Percentiles rank a stretch among this genome's conserved stretches.
These are phyloP conservation scores for Saccopteryx leptura DNA, from an alignment of 2,113 vertebrate species.

Conservation along the genomic window DNA sequence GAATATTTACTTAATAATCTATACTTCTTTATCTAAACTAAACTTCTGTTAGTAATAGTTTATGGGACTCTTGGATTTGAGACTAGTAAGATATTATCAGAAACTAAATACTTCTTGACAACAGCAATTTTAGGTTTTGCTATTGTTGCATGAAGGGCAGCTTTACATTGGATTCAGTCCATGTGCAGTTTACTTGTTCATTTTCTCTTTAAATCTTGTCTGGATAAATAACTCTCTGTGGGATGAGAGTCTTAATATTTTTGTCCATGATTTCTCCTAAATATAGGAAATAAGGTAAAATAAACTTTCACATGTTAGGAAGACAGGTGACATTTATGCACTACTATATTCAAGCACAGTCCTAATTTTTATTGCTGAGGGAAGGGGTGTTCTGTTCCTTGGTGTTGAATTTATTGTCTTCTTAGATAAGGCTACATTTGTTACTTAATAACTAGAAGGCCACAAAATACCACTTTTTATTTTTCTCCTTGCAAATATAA, in stretches of 20 bases:
- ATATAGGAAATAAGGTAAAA: neutral
- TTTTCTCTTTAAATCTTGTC: neutral
- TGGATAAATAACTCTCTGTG: neutral
- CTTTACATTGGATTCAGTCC: neutral
- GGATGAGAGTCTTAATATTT: neutral
- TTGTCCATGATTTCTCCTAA: slow-evolving; percentile 21
- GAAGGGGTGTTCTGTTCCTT: neutral
- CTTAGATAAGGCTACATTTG: neutral
- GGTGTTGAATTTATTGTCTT: neutral
- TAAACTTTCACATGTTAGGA: neutral
- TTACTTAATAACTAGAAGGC: neutral
- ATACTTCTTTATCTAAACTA: neutral
- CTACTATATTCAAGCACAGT: neutral
- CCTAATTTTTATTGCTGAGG: neutral
- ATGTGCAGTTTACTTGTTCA: neutral
- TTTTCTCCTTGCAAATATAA: slow-evolving; percentile 1
- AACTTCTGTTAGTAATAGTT: neutral
- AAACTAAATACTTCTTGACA: neutral
- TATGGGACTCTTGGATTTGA: neutral
- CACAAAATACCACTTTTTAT: neutral
- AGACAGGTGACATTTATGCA: neutral
- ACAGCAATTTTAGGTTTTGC: neutral
- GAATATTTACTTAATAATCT: neutral
- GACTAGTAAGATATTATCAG: neutral
- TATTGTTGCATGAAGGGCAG: fast-evolving